A percentile compares a stretch with the other conserved stretches of the same genome.
phyloP scores from a whole-genome alignment of 1,140 invertebrate genomes.

The Thaumetopoea pityocampa region DNA sequence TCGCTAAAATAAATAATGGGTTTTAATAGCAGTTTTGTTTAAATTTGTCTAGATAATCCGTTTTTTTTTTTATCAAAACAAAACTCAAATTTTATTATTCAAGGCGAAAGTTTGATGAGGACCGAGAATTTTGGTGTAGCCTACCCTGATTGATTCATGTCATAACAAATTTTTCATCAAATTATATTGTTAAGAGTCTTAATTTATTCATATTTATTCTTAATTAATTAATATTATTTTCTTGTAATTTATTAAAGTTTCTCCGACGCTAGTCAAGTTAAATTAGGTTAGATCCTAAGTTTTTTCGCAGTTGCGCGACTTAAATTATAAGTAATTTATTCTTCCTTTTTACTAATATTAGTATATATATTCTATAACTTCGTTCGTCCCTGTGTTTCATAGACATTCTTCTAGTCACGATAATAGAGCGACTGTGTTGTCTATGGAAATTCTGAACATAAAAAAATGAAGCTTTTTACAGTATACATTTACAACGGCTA shows the following conservation, averaged over 20 bases:
- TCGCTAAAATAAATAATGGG: no score
- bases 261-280: slow-evolving; percentile 67
- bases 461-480: slow-evolving; percentile 1
- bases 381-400: slow-evolving; percentile 40
- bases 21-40: no score
- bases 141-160: slow-evolving; percentile 14
- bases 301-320: slow-evolving; percentile 29
- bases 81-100: no score
- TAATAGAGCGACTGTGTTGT: slow-evolving; percentile 38
- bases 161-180: slow-evolving; percentile 5
- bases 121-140: no score
- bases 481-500: no score
- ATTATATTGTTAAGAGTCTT: no score
- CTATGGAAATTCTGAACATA: slow-evolving; percentile 19
- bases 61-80: no score
- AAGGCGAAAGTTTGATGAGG: no score
- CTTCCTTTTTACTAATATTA: slow-evolving; percentile 33
- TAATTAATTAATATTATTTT: slow-evolving; percentile 37
- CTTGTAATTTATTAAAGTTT: slow-evolving; percentile 50
- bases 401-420: slow-evolving; percentile 54
- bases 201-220: no score
- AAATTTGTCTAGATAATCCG: no score
- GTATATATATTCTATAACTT: slow-evolving; percentile 39
- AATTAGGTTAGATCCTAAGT: slow-evolving; percentile 51
- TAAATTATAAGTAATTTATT: slow-evolving; percentile 33